These are phyloP conservation scores for Acridotheres tristis DNA, from an alignment of 2,797 vertebrate species.

Conservation along the genomic window DNA sequence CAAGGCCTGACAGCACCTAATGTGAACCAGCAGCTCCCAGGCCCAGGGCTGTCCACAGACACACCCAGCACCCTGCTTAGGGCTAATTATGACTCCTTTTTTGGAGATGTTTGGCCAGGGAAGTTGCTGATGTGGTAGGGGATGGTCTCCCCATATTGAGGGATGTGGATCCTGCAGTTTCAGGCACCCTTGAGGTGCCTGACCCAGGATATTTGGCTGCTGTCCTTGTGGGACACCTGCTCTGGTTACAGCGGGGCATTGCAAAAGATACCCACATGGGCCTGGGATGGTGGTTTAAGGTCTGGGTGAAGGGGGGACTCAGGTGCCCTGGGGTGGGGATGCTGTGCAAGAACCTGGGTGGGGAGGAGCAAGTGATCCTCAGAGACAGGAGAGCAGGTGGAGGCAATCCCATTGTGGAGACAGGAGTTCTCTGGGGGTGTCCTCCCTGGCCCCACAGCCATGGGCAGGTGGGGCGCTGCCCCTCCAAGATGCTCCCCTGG, in stretches of 20 bases:
- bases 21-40: neutral
- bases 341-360: fast-evolving
- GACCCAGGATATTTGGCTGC: neutral
- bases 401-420: fast-evolving
- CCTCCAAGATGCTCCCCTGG: neutral
- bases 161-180: fast-evolving
- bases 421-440: fast-evolving
- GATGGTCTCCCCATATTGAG: neutral
- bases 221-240: neutral
- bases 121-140: neutral
- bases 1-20: neutral
- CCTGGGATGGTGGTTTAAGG: neutral
- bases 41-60: too few species aligned
- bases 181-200: neutral
- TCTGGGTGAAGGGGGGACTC: fast-evolving
- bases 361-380: fast-evolving
- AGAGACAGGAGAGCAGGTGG: neutral
- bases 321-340: too few species aligned
- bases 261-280: fast-evolving
- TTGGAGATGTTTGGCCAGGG: neutral
- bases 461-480: neutral
- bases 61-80: neutral
- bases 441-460: fast-evolving
- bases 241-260: neutral
- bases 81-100: neutral